phyloP scores from a whole-genome alignment of 2,888 invertebrate species.

The Autographa gamma region DNA sequence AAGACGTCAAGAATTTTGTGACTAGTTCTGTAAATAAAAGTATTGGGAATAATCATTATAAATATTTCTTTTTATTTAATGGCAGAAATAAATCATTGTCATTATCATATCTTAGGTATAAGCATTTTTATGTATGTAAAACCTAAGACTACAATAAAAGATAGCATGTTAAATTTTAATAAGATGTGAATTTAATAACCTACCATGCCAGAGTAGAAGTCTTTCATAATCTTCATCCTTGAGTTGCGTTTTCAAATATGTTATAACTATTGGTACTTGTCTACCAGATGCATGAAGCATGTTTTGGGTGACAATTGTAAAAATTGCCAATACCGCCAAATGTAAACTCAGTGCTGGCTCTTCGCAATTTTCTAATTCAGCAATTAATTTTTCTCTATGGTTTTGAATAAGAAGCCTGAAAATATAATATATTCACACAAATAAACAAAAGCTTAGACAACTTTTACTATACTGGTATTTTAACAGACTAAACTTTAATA shows the following conservation, averaged over 20 bases:
- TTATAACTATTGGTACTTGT: conserved; percentile 95
- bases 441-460: not conserved
- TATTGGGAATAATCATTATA: not conserved
- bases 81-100: too few relatives aligned
- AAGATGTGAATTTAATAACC: too few relatives aligned
- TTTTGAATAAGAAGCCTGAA: conserved; percentile 92
- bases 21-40: conserved; percentile 73
- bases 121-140: too few relatives aligned
- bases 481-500: too few relatives aligned
- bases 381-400: conserved; percentile 94
- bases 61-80: not conserved
- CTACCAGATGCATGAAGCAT: conserved; percentile 98
- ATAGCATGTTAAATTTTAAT: not conserved
- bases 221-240: conserved; percentile 90
- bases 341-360: conserved; percentile 95
- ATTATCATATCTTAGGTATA: too few relatives aligned
- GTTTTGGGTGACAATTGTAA: conserved; percentile 93
- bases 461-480: too few relatives aligned
- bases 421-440: conserved; percentile 43
- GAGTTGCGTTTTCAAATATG: conserved; percentile 92
- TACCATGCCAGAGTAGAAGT: conserved; percentile 94
- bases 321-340: conserved; percentile 93
- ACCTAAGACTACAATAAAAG: too few relatives aligned
- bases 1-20: conserved; percentile 77
- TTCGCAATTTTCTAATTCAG: conserved; percentile 92